Conservation (phyloP, 2,797 vertebrate genomes). For the Sciurus carolinensis region DNA sequence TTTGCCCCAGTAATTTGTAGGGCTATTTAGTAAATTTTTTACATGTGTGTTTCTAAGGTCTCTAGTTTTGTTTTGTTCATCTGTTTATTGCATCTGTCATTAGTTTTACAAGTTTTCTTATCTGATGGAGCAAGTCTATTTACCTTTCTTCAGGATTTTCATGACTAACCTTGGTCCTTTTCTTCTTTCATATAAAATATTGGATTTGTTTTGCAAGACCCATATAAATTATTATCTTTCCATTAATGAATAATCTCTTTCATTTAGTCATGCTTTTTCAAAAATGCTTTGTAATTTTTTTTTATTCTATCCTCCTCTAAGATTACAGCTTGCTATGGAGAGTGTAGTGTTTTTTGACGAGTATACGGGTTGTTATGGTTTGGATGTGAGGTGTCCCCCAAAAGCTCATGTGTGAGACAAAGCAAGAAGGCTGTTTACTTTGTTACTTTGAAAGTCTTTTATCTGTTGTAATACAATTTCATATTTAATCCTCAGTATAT, state of each 20-base stretch:
- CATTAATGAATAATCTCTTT: not conserved
- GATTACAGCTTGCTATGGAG: not conserved
- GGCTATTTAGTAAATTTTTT: not conserved
- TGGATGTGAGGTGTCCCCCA: no score
- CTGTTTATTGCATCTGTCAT: slow-evolving; percentile 15
- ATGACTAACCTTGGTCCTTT: not conserved
- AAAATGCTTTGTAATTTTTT: slow-evolving; percentile 32
- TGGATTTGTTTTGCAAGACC: not conserved
- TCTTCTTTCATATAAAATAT: slow-evolving; percentile 14
- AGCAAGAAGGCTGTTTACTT: no score
- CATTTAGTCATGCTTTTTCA: slow-evolving; percentile 3
- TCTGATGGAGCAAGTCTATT: not conserved
- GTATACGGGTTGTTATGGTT: not conserved
- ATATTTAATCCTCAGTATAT: no score
- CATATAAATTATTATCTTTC: not conserved
- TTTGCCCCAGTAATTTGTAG: not conserved
- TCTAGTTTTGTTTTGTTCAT: slow-evolving; percentile 1
- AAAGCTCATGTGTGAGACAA: no score
- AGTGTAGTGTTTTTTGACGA: not conserved
- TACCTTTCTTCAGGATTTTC: slow-evolving; percentile 41
- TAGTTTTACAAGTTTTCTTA: slow-evolving; percentile 22
- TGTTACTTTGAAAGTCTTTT: no score
- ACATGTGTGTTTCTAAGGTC: not conserved
- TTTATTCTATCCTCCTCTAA: not conserved
- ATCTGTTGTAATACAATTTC: no score